A percentile compares a stretch with the other conserved stretches of the same genome.
phyloP scores from a whole-genome alignment of 2,797 vertebrate genomes.

The Toxotes lorentzi region DNA sequence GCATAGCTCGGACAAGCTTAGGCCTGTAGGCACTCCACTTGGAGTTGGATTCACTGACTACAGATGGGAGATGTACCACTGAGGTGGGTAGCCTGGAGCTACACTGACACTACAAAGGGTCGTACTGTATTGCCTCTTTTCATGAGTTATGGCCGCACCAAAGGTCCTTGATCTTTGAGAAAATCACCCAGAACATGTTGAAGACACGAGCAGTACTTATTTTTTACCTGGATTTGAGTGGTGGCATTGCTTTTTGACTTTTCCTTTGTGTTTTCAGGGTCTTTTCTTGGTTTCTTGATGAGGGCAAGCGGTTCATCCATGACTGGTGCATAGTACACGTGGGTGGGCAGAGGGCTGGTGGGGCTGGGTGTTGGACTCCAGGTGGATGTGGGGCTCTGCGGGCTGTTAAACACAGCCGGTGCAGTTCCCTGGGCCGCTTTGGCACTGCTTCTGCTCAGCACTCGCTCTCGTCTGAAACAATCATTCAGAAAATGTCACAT shows the following conservation, averaged over 20 bases:
- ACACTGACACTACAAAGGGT: constrained; percentile 61
- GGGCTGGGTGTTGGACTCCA: constrained; percentile 84
- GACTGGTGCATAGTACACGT: constrained; percentile 79
- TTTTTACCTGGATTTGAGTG: constrained; percentile 83
- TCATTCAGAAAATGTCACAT: constrained; percentile 1
- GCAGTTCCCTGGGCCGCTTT: constrained; percentile 68
- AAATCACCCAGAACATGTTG: background rate
- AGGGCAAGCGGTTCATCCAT: constrained; percentile 88
- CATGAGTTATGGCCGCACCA: background rate
- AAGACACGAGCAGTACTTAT: background rate
- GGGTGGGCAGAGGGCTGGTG: constrained; percentile 76
- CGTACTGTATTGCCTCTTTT: constrained; percentile 27
- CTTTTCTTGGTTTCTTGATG: constrained; percentile 86
- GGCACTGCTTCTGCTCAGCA: constrained; percentile 74
- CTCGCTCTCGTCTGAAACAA: constrained; percentile 82
- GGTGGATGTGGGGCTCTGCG: constrained; percentile 81
- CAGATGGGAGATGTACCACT: constrained; percentile 61
- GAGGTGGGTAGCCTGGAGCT: constrained; percentile 68
- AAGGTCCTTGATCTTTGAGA: background rate
- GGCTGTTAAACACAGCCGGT: constrained; percentile 61
- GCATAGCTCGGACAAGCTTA: constrained; percentile 84
- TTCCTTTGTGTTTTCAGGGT: constrained; percentile 71
- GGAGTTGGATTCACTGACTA: constrained; percentile 61
- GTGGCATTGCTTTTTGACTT: constrained; percentile 65
- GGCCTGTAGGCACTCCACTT: constrained; percentile 71